Percentiles rank a stretch among this genome's conserved stretches.
These are phyloP conservation scores for Autographa pulchrina DNA, from an alignment of 2,888 invertebrate species.

Conservation along the genomic window DNA sequence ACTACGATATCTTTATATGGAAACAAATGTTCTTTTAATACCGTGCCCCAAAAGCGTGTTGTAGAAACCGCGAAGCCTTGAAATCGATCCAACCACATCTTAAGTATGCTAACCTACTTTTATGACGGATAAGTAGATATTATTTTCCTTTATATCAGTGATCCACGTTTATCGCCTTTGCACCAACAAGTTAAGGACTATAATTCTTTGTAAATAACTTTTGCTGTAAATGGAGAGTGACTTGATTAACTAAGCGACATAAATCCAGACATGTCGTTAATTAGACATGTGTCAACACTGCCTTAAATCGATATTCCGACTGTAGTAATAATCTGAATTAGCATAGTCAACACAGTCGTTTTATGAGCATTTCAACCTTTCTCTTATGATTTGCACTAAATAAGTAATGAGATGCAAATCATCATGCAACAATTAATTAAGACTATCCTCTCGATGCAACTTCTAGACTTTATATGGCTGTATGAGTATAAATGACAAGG, in stretches of 20 bases:
- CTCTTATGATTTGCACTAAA: conserved; percentile 2
- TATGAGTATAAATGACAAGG: not conserved
- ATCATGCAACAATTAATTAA: not conserved
- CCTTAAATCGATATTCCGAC: conserved; percentile 53
- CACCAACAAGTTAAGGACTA: conserved; percentile 35
- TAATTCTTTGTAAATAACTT: conserved; percentile 29
- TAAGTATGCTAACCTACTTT: conserved; percentile 78
- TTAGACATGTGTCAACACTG: conserved; percentile 69
- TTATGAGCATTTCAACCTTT: conserved; percentile 19
- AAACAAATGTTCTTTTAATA: conserved; percentile 52
- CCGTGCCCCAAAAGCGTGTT: conserved; percentile 70
- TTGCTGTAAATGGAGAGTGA: conserved; percentile 44
- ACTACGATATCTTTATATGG: conserved; percentile 10
- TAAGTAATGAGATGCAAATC: conserved; percentile 2
- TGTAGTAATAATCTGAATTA: conserved; percentile 41
- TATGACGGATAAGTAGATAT: conserved; percentile 62
- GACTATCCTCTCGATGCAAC: no score
- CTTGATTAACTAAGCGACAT: conserved; percentile 53
- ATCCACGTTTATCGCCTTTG: conserved; percentile 38
- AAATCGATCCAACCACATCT: conserved; percentile 85
- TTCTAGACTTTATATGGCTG: not conserved
- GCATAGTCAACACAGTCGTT: conserved; percentile 25
- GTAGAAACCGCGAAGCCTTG: conserved; percentile 81
- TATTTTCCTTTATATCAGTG: conserved; percentile 53
- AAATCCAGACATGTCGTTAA: conserved; percentile 64